Percentiles rank a stretch among this genome's conserved stretches.
Evolutionary conservation across 2,113 vertebrate species (phyloP).

Genomic region (Varanus komodoensis): DNA sequence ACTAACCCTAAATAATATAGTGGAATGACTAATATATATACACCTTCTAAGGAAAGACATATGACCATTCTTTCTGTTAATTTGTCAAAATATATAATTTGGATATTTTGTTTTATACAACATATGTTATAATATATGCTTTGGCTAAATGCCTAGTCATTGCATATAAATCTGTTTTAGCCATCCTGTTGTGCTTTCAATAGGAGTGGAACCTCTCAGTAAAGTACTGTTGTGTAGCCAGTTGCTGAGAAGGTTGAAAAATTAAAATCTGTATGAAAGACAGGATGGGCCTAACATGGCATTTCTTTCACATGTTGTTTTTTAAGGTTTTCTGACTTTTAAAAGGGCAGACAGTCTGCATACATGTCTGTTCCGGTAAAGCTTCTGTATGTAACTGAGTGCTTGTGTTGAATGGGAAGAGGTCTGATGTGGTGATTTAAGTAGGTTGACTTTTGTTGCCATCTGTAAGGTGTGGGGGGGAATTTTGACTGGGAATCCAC

Average conservation of each 20-base stretch:
- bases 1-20: slow-evolving; percentile 3
- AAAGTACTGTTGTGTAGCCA: neutral
- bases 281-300: neutral
- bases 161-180: neutral
- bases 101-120: neutral
- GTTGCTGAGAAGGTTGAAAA: neutral
- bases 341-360: neutral
- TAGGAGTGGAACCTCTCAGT: neutral
- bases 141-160: neutral
- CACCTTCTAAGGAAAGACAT: neutral
- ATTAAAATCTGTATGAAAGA: neutral
- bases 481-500: neutral
- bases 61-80: too few species aligned
- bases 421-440: neutral
- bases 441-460: neutral
- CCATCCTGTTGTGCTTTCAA: neutral
- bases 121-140: neutral
- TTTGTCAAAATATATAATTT: neutral
- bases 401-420: neutral
- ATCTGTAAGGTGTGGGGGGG: neutral
- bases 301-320: neutral
- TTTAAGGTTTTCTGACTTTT: neutral
- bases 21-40: neutral
- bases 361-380: neutral
- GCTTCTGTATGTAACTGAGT: neutral